Evolutionary conservation across 2,113 vertebrate genomes (phyloP), one percentile per base, ranked within the genome.

Genomic region (Sorex fumeus): DNA sequence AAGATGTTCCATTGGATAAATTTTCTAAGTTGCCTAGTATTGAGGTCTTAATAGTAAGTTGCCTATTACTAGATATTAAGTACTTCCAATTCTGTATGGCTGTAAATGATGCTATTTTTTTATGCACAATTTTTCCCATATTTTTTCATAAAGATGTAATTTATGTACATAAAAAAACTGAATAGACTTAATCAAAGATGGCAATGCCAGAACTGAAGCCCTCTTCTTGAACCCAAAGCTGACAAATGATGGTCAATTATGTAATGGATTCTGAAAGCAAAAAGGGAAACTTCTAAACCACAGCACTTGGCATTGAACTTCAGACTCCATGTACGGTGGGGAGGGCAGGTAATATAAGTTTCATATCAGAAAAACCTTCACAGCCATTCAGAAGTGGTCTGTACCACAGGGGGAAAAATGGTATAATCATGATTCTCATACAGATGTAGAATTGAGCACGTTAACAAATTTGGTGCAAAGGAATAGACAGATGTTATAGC

Each of bases 91-190:
- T 87, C 87, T 87, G 62, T 32, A 43, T 8, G 43, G 36, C 47
- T 94, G 53, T 87, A 82, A 87, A 77, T 66, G 81, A 40, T 76
- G 32, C 64, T 91, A 40, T 64, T 76, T 36, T 70, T 77, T 82
- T 82, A 82, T 77, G 66, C 67, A 67, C 67, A n/a, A 81, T 80
- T 80, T 30, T 50, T 50, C 47, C 47, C 13, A 50, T 47, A 11
- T 85, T 77, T 71, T 69, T 87, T 50, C 45, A 70, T 76, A 62
- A 77, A 77, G 77, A 70, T 69, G 34, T 13, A 92, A 82, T 83
- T 87, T 77, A 21, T 82, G 23, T 43, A 9, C 28, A 69, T 21
- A 50, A 70, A 82, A 62, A 53, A 62, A 30, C 30, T 83, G 40
- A 82, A 71, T 83, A 87, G 18, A 82, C 28, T 76, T 87, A 91